Conservation (phyloP, 2,113 vertebrate genomes). For the Ophiodon elongatus region DNA sequence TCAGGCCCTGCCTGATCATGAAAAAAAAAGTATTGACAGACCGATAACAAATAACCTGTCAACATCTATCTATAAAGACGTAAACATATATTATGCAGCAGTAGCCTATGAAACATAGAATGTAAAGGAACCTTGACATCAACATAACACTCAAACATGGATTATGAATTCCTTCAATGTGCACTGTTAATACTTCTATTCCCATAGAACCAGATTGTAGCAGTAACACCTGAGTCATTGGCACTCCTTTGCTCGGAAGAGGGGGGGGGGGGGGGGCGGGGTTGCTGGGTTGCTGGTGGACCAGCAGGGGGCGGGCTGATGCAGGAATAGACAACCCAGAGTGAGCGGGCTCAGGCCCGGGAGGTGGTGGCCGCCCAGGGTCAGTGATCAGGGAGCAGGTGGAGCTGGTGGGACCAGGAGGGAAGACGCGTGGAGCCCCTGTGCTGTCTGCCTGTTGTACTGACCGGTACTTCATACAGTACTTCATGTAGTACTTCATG, state of each 20-base stretch:
- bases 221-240: not conserved
- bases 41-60: not conserved
- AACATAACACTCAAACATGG: too few species aligned
- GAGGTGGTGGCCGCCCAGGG: not conserved
- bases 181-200: not conserved
- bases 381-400: not conserved
- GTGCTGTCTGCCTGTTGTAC: not conserved
- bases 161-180: not conserved
- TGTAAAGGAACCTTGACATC: not conserved
- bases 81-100: not conserved
- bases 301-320: conserved; percentile 78
- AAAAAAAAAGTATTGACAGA: too few species aligned
- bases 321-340: conserved; percentile 11
- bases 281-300: not conserved
- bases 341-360: not conserved
- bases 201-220: not conserved
- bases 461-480: not conserved
- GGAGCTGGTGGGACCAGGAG: not conserved
- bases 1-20: not conserved
- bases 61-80: not conserved
- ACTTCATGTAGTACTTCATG: not conserved
- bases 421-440: conserved; percentile 5
- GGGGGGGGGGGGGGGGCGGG: too few species aligned
- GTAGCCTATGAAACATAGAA: not conserved
- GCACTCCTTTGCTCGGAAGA: not conserved